Base-by-base conservation (phyloP, 2,888 invertebrate species). In the Diarsia rubi region DNA sequence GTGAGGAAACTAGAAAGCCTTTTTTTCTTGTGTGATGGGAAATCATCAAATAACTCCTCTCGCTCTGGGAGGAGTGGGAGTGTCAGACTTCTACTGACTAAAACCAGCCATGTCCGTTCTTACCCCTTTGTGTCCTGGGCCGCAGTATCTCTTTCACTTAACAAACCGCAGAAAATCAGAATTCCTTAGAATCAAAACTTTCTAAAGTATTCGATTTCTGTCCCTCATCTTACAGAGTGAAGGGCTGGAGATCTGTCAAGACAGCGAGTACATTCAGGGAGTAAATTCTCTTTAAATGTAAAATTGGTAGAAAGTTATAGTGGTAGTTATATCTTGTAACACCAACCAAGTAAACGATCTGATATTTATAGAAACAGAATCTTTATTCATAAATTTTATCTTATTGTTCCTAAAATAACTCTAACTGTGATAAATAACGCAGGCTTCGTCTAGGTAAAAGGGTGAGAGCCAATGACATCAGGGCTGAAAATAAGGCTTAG, bases 301-400 rank as follows among this genome's bases (percentile, higher is more conserved):
- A 37, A 8, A 8, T 37, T 37, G 37, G 37, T 37, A 37, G 2
- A 37, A 37, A 37, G 37, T 37, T 37, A 37, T 37, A 37, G 37
- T 37, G 37, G 37, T 37, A 37, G 4, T 9, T 49, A 65, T n/a
- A 31, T 12, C 9, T 37, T 21, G 47, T 49, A 49, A 69, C n/a
- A 64, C 16, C 11, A 11, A 52, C 14, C 3, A 44, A 27, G 5
- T 60, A 73, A 69, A 62, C 45, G n/a, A 62, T 19, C 14, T 49
- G 37, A 3, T 42, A 16, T 31, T 68, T 37, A 31, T 59, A 45
- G n/a, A 21, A 16, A 44, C 11, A 16, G 8, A 45, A 37, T 62
- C 37, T 27, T 75, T n/a, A 54, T 42, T 47, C 67, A 76, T 54
- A 68, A 73, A 66, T 75, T 37, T 63, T 74, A 24, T 54, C 57